Conservation (phyloP, 1,140 invertebrate species). For the Gonioctena quinquepunctata region DNA sequence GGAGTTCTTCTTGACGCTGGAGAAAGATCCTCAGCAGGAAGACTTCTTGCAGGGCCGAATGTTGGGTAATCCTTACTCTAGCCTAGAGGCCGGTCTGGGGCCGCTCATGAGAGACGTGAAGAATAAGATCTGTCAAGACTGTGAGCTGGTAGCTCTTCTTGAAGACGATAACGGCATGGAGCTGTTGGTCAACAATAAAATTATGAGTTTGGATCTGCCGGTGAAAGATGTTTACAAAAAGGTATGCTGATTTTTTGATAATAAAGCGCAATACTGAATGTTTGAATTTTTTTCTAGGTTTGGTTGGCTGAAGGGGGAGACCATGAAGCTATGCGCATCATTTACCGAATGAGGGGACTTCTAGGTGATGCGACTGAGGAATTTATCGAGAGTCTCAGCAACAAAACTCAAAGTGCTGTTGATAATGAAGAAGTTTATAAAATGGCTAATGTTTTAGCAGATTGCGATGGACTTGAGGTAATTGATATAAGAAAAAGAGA, state of each 20-base stretch:
- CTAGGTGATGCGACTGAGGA: constrained; percentile 98
- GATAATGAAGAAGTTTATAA: constrained; percentile 94
- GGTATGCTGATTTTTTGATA: constrained; percentile 44
- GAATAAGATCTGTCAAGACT: constrained; percentile 97
- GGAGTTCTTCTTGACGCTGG: constrained; percentile 94
- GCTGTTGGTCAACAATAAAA: constrained; percentile 97
- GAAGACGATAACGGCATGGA: constrained; percentile 99
- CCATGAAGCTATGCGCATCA: constrained; percentile 93
- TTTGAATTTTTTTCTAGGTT: constrained; percentile 53
- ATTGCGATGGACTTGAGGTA: constrained; percentile 83
- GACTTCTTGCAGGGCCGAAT: constrained; percentile 96
- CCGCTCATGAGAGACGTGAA: constrained; percentile 98
- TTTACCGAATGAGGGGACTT: constrained; percentile 98
- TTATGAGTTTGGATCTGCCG: constrained; percentile 93
- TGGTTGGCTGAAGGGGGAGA: constrained; percentile 87
- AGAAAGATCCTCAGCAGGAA: constrained; percentile 98
- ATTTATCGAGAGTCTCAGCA: constrained; percentile 92
- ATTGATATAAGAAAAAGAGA: too few species aligned
- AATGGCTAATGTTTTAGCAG: constrained; percentile 71
- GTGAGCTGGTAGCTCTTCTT: constrained; percentile 91
- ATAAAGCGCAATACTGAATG: background rate
- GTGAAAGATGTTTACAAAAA: constrained; percentile 93
- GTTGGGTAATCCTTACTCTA: constrained; percentile 97
- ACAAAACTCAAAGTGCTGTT: constrained; percentile 85
- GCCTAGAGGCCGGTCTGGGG: constrained; percentile 88